Evolutionary conservation across 2,113 vertebrate genomes (phyloP).

Genomic region (Thymallus thymallus): DNA sequence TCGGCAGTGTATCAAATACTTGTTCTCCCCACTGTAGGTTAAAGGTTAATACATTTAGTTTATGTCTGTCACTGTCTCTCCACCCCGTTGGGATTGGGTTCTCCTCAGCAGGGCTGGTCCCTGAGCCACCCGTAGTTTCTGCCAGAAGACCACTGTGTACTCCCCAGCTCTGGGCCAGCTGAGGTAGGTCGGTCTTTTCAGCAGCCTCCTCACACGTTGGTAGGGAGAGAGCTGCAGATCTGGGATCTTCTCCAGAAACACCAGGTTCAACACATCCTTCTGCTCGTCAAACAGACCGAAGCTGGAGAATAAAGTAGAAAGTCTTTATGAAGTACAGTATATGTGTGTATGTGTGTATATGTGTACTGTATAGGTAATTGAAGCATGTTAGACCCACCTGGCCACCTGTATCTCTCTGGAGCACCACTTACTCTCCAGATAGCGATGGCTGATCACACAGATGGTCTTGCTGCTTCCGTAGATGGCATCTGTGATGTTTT

Average conservation of each 20-base stretch:
- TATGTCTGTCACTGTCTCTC: background rate
- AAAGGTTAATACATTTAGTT: too few relatives aligned
- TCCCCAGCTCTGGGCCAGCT: too few relatives aligned
- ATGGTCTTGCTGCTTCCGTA: conserved; percentile 63
- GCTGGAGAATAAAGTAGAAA: background rate
- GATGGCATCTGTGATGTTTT: conserved; percentile 76
- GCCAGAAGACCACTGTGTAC: too few relatives aligned
- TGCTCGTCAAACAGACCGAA: conserved; percentile 76
- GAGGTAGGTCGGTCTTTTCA: too few relatives aligned
- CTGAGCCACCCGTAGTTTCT: too few relatives aligned
- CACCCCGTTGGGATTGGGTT: background rate
- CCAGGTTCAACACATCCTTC: conserved; percentile 73
- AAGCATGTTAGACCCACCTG: conserved; percentile 22
- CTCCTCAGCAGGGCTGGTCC: conserved; percentile 6
- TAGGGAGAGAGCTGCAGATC: too few relatives aligned
- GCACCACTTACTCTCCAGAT: conserved; percentile 76
- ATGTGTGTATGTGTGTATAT: too few relatives aligned
- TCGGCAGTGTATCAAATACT: too few relatives aligned
- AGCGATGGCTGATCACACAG: conserved; percentile 61
- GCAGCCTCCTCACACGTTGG: too few relatives aligned
- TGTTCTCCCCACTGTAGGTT: too few relatives aligned
- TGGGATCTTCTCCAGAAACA: conserved; percentile 64
- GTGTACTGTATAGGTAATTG: too few relatives aligned
- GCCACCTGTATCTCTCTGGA: conserved; percentile 77
- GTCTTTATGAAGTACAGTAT: too few relatives aligned